These are phyloP conservation scores for Apis cerana DNA, from an alignment of 1,140 invertebrate species.

Conservation along the genomic window DNA sequence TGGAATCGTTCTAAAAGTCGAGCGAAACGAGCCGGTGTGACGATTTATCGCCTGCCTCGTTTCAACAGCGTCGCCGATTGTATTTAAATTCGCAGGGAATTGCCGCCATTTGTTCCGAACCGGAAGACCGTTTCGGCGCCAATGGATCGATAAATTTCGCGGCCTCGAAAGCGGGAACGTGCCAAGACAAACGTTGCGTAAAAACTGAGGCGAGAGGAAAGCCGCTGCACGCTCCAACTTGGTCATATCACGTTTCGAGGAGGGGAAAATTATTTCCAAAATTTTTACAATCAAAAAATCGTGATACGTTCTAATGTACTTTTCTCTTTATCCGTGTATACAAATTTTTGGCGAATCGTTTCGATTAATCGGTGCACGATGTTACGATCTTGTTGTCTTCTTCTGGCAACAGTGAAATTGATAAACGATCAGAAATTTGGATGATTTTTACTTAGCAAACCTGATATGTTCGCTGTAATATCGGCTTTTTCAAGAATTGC, in stretches of 20 bases:
- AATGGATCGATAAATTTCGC: conserved; percentile 53
- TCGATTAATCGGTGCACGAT: no score
- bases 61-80: conserved; percentile 45
- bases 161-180: conserved; percentile 23
- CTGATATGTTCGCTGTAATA: no score
- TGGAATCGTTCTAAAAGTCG: conserved; percentile 10
- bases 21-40: conserved; percentile 10
- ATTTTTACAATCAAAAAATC: no score
- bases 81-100: conserved; percentile 62
- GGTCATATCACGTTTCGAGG: background rate
- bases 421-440: no score
- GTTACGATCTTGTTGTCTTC: no score
- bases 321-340: no score
- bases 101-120: conserved; percentile 43
- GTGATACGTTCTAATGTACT: no score
- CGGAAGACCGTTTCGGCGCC: conserved; percentile 28
- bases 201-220: conserved; percentile 18
- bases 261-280: no score
- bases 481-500: no score
- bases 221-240: background rate
- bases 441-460: no score
- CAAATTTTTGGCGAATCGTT: no score
- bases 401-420: no score
- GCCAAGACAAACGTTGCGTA: conserved; percentile 13
- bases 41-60: conserved; percentile 35